These are phyloP conservation scores for Trissonchulus sp. DNA, from an alignment of 2,888 invertebrate genomes.

Conservation along the genomic window DNA sequence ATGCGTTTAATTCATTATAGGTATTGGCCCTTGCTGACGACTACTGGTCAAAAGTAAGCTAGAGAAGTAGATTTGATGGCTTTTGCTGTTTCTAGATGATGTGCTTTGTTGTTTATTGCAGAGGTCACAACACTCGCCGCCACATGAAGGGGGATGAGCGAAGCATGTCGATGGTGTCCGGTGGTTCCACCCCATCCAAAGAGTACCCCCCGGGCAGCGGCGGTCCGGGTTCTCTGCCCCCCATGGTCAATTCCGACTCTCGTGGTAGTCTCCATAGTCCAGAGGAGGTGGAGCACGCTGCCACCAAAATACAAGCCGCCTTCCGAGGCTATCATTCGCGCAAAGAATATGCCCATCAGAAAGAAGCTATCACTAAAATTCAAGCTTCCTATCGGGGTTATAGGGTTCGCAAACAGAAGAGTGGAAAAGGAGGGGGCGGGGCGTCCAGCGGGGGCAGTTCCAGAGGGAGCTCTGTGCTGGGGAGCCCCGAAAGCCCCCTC, in stretches of 20 bases:
- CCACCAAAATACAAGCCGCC: slow-evolving; percentile 46
- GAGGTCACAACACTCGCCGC: not conserved
- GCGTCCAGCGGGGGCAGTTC: not conserved
- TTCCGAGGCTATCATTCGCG: slow-evolving; percentile 41
- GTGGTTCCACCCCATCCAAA: too few relatives aligned
- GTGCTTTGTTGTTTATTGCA: too few relatives aligned
- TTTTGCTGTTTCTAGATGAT: slow-evolving; percentile 13
- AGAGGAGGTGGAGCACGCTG: slow-evolving; percentile 47
- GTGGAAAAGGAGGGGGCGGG: not conserved
- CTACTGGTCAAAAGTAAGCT: too few relatives aligned
- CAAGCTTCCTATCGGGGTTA: slow-evolving; percentile 49
- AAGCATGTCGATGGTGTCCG: not conserved
- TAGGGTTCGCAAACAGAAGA: slow-evolving; percentile 38
- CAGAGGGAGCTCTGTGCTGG: not conserved
- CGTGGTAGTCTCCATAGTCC: too few relatives aligned
- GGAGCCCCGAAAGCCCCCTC: not conserved
- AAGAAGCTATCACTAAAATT: slow-evolving; percentile 44
- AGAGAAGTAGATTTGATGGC: too few relatives aligned
- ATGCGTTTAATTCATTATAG: too few relatives aligned
- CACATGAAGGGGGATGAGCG: not conserved
- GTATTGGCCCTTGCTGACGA: too few relatives aligned
- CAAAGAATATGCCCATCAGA: slow-evolving; percentile 32
- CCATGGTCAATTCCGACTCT: too few relatives aligned
- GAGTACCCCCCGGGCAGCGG: too few relatives aligned
- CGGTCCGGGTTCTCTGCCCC: too few relatives aligned